Evolutionary conservation across 2,888 invertebrate genomes (phyloP).

Genomic region (Dolomedes plantarius): DNA sequence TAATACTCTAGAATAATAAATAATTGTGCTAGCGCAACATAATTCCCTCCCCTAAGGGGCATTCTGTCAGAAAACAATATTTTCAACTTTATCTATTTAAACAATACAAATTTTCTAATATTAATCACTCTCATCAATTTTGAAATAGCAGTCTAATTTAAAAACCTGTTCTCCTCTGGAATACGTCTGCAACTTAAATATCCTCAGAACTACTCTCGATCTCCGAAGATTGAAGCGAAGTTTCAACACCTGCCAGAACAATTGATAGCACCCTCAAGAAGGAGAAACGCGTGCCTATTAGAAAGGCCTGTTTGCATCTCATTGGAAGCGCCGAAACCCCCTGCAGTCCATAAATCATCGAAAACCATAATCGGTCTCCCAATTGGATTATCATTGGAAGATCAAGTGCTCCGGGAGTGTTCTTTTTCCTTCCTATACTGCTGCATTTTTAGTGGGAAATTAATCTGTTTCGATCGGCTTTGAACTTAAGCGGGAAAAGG

Average conservation of each 20-base stretch:
- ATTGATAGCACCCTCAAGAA: conserved; percentile 57
- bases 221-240: conserved; percentile 43
- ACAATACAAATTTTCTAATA: no score
- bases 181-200: no score
- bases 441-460: conserved; percentile 38
- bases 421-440: conserved; percentile 11
- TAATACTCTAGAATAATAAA: no score
- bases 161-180: no score
- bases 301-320: conserved; percentile 42
- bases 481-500: conserved; percentile 29
- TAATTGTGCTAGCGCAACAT: no score
- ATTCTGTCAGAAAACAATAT: no score
- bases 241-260: conserved; percentile 39
- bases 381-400: conserved; percentile 65
- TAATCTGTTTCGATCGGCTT: conserved; percentile 58
- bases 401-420: conserved; percentile 19
- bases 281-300: conserved; percentile 30
- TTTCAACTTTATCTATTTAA: no score
- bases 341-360: conserved; percentile 54
- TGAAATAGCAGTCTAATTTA: no score
- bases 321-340: conserved; percentile 33
- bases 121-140: no score
- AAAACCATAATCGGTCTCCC: conserved; percentile 42
- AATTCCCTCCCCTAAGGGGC: no score
- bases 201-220: conserved; percentile 29